Conservation (phyloP, 2,888 invertebrate genomes). For the Disparrhopalites patrizii region DNA sequence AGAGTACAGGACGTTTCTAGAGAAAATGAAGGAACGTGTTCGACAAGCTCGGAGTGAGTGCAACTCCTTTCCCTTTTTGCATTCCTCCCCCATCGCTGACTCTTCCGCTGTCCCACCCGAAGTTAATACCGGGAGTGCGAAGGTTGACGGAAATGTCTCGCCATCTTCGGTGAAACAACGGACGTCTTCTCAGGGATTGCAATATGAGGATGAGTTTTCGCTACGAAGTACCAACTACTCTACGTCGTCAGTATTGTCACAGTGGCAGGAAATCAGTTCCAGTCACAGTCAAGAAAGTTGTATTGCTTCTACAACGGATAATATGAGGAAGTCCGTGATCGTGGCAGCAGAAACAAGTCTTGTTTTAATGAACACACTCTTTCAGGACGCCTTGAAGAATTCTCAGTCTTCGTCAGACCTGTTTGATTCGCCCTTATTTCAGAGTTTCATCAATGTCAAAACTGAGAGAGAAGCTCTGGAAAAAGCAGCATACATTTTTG, state of each 20-base stretch:
- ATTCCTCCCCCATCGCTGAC: no score
- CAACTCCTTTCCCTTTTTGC: neutral
- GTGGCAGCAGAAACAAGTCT: slow-evolving; percentile 10
- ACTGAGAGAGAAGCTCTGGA: slow-evolving; percentile 8
- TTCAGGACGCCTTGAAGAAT: slow-evolving; percentile 7
- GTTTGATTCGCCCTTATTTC: neutral
- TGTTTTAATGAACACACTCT: slow-evolving; percentile 14
- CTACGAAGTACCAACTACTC: no score
- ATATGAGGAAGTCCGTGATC: neutral
- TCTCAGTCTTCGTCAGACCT: neutral
- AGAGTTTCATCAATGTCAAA: neutral
- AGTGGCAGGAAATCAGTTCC: neutral
- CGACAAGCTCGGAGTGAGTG: no score
- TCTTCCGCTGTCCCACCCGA: no score
- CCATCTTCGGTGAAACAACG: no score
- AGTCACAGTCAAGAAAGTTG: neutral
- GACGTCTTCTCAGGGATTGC: no score
- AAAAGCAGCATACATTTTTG: slow-evolving; percentile 9
- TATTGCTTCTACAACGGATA: neutral
- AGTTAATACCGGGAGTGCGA: no score
- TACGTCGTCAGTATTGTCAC: neutral
- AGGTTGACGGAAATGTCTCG: no score
- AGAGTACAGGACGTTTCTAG: neutral
- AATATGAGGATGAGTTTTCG: no score
- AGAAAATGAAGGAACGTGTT: neutral